These are phyloP conservation scores for Chromis chromis DNA, from an alignment of 2,797 vertebrate genomes.

Conservation along the genomic window DNA sequence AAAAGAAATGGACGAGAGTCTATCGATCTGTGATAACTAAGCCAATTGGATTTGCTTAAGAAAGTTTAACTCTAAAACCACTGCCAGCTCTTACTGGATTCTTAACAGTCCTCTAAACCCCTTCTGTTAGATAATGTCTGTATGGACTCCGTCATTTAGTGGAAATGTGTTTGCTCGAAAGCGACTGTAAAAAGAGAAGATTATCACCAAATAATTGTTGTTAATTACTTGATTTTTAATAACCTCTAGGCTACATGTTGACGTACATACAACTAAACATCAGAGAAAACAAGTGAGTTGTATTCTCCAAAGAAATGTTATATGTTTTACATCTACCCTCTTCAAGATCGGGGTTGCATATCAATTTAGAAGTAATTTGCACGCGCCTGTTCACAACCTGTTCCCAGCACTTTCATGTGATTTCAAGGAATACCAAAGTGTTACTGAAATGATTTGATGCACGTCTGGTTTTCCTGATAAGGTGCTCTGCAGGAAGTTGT, in stretches of 20 bases:
- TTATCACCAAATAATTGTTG: background rate
- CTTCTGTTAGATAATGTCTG: background rate
- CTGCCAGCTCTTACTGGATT: background rate
- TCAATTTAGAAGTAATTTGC: background rate
- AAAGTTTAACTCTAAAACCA: constrained; percentile 3
- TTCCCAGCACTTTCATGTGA: constrained; percentile 3
- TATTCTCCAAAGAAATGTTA: no score
- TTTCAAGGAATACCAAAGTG: constrained; percentile 17
- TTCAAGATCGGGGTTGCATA: background rate
- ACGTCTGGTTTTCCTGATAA: constrained; percentile 85
- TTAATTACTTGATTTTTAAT: background rate
- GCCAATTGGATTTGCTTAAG: constrained; percentile 43
- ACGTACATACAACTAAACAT: background rate
- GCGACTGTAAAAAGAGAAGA: background rate
- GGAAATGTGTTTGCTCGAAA: background rate
- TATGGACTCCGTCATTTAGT: constrained; percentile 3
- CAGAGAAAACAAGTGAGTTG: no score
- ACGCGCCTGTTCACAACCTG: background rate
- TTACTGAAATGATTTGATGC: constrained; percentile 37
- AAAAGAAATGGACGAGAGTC: constrained; percentile 59
- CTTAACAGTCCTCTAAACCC: background rate
- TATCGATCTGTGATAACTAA: constrained; percentile 59
- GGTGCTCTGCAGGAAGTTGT: constrained; percentile 88
- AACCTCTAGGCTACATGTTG: background rate
- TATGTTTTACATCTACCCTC: background rate